Base-by-base conservation (phyloP, 2,888 invertebrate species). In the Cremastinae sp. region DNA sequence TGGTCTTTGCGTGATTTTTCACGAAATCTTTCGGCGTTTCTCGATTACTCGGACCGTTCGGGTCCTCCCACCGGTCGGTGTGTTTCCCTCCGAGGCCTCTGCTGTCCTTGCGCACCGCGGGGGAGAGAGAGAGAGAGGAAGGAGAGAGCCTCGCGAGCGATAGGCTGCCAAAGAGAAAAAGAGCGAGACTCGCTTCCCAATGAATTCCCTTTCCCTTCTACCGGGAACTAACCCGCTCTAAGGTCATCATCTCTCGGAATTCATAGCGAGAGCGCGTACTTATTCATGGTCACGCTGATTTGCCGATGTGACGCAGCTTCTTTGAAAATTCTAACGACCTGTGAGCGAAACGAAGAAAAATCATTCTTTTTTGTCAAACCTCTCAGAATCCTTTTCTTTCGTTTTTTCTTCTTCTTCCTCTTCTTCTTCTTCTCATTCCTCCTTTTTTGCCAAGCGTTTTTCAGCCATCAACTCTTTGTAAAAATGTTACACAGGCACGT, bases 191-290 rank as follows among this genome's bases (percentile, higher is more conserved):
- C 28, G 28, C 68, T 10, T 56, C 59, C 49, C 54, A 73, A 72
- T 38, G 58, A 54, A 76, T 68, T 72, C 74, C 74, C 77, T 73
- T 74, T 80, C 69, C 78, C 73, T 78, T 68, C 64, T 73, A 68
- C 72, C 66, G 56, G 65, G 73, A 75, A 74, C 64, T 75, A 78
- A 73, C 68, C 72, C 54, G 72, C 73, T 41, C 36, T 73, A 66
- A 75, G 69, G 74, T 74, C 74, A 64, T 72, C 65, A 38, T 64
- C 68, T 69, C 49, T 66, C 47, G 71, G 65, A 71, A 61, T 56
- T 75, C 72, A 45, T 68, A 41, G 61, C 68, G 7, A 45, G n/a
- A n/a, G n/a, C n/a, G 56, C 72, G 75, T 51, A 58, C 70, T 70
- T 61, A 49, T 74, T 73, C 77, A 69, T 69, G 74, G 69, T 65